phyloP scores from a whole-genome alignment of 2,113 vertebrate species.

The Oreochromis niloticus region DNA sequence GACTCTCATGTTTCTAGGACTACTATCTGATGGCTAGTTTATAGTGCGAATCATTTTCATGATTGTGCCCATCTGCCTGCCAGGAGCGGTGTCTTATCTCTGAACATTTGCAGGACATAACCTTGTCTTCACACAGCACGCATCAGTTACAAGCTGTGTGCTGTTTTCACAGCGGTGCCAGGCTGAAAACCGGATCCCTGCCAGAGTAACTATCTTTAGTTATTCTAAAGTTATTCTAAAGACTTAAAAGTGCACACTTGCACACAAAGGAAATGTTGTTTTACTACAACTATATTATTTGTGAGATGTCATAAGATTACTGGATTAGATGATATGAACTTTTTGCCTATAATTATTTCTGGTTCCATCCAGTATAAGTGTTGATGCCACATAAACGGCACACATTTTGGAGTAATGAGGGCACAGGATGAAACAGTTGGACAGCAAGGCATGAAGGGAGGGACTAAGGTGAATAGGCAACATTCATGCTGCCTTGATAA shows the following conservation, averaged over 20 bases:
- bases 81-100: background rate
- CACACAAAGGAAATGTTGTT: background rate
- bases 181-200: background rate
- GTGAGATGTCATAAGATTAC: background rate
- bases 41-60: background rate
- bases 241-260: background rate
- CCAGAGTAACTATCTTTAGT: background rate
- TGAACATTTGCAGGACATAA: background rate
- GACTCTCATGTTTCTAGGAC: background rate
- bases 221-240: background rate
- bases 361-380: background rate
- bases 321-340: background rate
- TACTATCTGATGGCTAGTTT: background rate
- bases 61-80: background rate
- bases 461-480: background rate
- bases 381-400: background rate
- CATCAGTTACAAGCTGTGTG: background rate
- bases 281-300: fast-evolving
- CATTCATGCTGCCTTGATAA: background rate
- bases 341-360: background rate
- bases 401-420: background rate
- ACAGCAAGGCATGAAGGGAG: background rate
- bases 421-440: background rate
- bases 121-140: background rate
- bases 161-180: background rate